phyloP scores from a whole-genome alignment of 2,888 invertebrate genomes.

The Cremastinae sp. region DNA sequence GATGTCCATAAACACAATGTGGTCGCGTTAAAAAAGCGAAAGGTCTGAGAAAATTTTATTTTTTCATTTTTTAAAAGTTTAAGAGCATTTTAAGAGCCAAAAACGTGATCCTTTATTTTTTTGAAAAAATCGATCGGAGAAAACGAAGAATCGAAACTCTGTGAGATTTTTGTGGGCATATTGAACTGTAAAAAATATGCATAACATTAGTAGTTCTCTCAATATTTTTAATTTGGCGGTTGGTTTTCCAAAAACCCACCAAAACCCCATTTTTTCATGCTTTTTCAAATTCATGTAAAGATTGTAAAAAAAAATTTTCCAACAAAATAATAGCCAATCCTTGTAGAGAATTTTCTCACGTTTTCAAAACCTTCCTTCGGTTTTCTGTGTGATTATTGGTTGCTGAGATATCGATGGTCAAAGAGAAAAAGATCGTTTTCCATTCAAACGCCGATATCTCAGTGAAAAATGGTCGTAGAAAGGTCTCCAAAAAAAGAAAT shows the following conservation, averaged over 20 bases:
- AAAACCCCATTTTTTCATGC: neutral
- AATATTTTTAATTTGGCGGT: no score
- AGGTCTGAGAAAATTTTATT: no score
- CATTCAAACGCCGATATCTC: constrained; percentile 11
- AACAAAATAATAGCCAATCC: neutral
- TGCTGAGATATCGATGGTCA: constrained; percentile 38
- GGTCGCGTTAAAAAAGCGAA: no score
- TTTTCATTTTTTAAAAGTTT: no score
- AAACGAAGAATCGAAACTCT: no score
- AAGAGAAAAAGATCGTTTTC: constrained; percentile 16
- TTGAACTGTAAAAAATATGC: no score
- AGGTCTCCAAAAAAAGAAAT: neutral
- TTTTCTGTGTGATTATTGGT: constrained; percentile 17
- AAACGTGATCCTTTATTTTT: no score
- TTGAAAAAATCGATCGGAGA: no score
- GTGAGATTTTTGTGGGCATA: no score
- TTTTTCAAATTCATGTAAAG: neutral
- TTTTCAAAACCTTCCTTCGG: constrained; percentile 13
- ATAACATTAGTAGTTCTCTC: no score
- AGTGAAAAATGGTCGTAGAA: constrained; percentile 17
- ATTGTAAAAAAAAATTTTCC: neutral
- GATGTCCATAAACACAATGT: no score
- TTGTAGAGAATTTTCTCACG: constrained; percentile 11
- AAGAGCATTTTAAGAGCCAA: no score
- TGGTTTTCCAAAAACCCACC: neutral